Evolutionary conservation across 2,888 invertebrate species (phyloP), one percentile per base, ranked within the genome.

Genomic region (Megaustenia siamemsis): DNA sequence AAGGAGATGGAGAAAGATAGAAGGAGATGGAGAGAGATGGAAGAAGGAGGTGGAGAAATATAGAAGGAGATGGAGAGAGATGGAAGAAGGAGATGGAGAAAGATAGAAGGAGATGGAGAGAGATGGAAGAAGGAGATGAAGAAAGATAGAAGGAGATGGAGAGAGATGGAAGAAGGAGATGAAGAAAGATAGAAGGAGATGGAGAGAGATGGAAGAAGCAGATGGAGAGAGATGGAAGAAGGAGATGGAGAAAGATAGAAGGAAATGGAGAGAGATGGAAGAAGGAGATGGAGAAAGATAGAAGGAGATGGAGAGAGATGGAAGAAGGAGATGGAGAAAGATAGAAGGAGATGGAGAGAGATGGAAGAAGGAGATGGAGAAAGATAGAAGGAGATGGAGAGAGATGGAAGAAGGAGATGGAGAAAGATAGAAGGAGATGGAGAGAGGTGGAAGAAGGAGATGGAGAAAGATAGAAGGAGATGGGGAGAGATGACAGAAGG

Each of bases 401-500:
- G 8, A 28, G n/a, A 73, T 1, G 8, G 28, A 73, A n/a, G n/a
- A 40, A 24, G 21, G 40, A 40, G 3, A n/a, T 4, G 68, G 18
- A 28, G 71, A 28, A 6, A 15, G 53, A 32, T 38, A 45, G 43
- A 43, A 43, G 56, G 77, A 71, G 60, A 69, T 32, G 56, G 43
- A 60, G 53, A 82, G 8, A 49, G 38, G 45, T 32, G 10, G 35
- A 43, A 45, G 24, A 43, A 77, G 66, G n/a, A 28, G n/a, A 49
- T 45, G 38, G 49, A 63, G 49, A 49, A 56, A 24, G 68, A 53
- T 28, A 66, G 49, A 49, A n/a, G 32, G n/a, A n/a, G n/a, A n/a
- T n/a, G n/a, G n/a, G n/a, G n/a, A n/a, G n/a, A n/a, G n/a, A n/a
- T 32, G 68, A 49, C 24, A 77, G 53, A 66, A 40, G 40, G 53